Evolutionary conservation across 2,888 invertebrate genomes (phyloP).

Genomic region (Zaprionus bogoriensis): DNA sequence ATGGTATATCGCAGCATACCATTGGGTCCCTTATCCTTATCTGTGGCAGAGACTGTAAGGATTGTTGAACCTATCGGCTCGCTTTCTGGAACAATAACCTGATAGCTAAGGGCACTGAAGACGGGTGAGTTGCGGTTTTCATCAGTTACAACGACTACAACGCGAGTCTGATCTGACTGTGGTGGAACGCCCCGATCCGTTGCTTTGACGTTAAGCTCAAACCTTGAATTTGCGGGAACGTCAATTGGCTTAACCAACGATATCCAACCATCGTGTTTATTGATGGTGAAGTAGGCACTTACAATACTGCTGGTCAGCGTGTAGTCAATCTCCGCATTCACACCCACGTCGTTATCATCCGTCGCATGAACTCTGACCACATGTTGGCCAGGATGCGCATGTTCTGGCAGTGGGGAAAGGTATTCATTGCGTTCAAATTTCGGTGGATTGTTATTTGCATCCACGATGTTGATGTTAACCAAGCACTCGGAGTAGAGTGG

Average conservation of each 20-base stretch:
- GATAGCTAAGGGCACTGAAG: slow-evolving; percentile 92
- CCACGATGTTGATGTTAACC: slow-evolving; percentile 93
- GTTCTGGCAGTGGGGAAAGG: slow-evolving; percentile 92
- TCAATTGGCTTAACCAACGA: slow-evolving; percentile 85
- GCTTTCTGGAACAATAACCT: slow-evolving; percentile 95
- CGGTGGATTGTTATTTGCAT: slow-evolving; percentile 96
- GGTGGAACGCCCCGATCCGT: slow-evolving; percentile 94
- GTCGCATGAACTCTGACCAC: slow-evolving; percentile 89
- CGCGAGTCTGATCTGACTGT: slow-evolving; percentile 89
- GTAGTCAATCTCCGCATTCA: slow-evolving; percentile 95
- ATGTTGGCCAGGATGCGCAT: slow-evolving; percentile 88
- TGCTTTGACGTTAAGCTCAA: slow-evolving; percentile 88
- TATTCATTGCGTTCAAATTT: slow-evolving; percentile 90
- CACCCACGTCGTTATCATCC: slow-evolving; percentile 92
- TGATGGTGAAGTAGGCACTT: slow-evolving; percentile 88
- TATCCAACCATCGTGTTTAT: slow-evolving; percentile 92
- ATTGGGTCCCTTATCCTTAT: slow-evolving; percentile 94
- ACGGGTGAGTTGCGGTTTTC: slow-evolving; percentile 91
- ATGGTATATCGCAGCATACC: slow-evolving; percentile 93
- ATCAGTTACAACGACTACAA: slow-evolving; percentile 91
- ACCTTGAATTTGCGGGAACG: slow-evolving; percentile 86
- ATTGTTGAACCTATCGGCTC: slow-evolving; percentile 93
- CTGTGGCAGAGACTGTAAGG: slow-evolving; percentile 91
- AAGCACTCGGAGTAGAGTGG: slow-evolving; percentile 95
- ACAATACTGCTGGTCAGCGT: slow-evolving; percentile 89